Conservation (phyloP, 2,797 vertebrate species). For the Scolopax rusticola region DNA sequence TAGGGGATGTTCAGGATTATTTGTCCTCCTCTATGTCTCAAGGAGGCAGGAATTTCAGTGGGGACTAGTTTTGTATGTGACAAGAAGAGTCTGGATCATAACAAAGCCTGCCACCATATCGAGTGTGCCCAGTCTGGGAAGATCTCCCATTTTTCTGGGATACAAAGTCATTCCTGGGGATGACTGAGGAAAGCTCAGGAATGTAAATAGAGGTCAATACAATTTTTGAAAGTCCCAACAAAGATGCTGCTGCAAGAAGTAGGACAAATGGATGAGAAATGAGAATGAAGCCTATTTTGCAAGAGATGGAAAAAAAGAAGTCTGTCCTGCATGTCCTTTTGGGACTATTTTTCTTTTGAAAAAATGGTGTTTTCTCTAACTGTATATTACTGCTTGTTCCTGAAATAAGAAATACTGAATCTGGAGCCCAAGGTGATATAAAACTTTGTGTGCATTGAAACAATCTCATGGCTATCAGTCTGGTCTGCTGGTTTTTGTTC, state of each 20-base stretch:
- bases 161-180: background rate
- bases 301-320: background rate
- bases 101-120: background rate
- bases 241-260: conserved; percentile 7
- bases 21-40: background rate
- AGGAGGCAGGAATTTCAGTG: background rate
- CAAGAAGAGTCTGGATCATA: background rate
- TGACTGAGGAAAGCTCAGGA: background rate
- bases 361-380: background rate
- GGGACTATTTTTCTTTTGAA: background rate
- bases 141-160: background rate
- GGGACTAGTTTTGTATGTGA: background rate
- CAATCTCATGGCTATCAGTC: background rate
- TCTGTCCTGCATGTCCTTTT: background rate
- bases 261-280: conserved; percentile 11
- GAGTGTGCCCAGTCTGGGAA: background rate
- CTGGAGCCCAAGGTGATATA: background rate
- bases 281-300: background rate
- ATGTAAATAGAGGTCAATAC: background rate
- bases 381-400: background rate
- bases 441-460: background rate
- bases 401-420: background rate
- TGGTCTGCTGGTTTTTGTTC: background rate
- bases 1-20: background rate
- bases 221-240: background rate